Evolutionary conservation across 1,140 invertebrate genomes (phyloP), one percentile per base, ranked within the genome.

Genomic region (Amyelois transitella): DNA sequence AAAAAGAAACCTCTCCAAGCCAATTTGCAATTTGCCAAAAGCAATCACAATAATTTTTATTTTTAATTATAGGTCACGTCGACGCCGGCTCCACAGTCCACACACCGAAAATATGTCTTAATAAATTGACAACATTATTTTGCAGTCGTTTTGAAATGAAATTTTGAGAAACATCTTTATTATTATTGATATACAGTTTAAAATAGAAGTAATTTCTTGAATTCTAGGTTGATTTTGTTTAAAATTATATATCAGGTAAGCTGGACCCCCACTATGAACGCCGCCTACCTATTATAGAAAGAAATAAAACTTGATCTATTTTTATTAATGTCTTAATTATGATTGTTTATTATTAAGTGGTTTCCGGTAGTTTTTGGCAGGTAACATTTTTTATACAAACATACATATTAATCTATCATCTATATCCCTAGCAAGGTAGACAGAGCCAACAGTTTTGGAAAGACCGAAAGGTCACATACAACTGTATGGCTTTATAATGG

Each of bases 1-100:
- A n/a, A 38, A 38, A 38, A 8, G 32, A 14, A 38, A 32, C 4
- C 4, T 32, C 28, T 10, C 2, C 58, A 24, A 66, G 63, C 69
- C 76, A 79, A 82, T 84, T 81, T 71, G 71, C 79, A 82, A 81
- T 84, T 81, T 77, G 81, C 81, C 80, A 81, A 81, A 81, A 79
- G 66, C 77, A 81, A 84, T 84, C 76, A 75, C 73, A 82, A 82
- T 84, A 82, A 81, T 74, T 84, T 83, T 82, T 75, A 76, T 70
- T 76, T 82, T 82, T 82, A 84, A 78, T 80, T 77, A 79, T 50
- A 62, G 52, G 51, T 51, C 44, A 58, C 64, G 69, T 70, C 69
- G 32, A 52, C 28, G 50, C 45, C 21, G 45, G 10, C 45, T 28
- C 3, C 18, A 5, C 10, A 53, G 25, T 19, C 3, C 18, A 5